Conservation (phyloP, 2,888 invertebrate genomes). For the Thumatha senex region DNA sequence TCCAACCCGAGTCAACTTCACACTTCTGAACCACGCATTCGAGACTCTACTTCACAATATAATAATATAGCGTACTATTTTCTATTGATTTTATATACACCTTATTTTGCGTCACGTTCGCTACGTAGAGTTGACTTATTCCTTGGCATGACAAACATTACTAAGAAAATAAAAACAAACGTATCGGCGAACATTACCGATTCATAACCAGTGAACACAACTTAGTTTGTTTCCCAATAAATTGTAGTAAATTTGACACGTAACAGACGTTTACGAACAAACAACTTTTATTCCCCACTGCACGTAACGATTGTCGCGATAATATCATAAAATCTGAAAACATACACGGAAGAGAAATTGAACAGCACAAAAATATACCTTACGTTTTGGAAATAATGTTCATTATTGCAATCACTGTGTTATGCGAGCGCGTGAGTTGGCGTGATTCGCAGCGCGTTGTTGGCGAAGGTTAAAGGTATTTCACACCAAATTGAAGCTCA, state of each 20-base stretch:
- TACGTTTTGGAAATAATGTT: background rate
- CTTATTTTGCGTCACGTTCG: background rate
- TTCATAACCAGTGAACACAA: conserved; percentile 16
- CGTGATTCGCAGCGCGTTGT: conserved; percentile 14
- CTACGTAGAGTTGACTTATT: background rate
- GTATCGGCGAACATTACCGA: conserved; percentile 14
- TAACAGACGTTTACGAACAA: conserved; percentile 40
- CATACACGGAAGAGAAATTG: conserved; percentile 11
- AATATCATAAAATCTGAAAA: conserved; percentile 34
- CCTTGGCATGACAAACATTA: background rate
- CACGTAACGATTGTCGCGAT: conserved; percentile 39
- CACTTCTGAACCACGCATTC: no score
- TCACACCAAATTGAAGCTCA: conserved; percentile 30
- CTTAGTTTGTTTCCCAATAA: conserved; percentile 33
- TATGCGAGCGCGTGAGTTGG: conserved; percentile 2
- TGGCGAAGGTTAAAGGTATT: conserved; percentile 35
- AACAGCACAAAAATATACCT: conserved; percentile 7
- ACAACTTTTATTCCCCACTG: conserved; percentile 42
- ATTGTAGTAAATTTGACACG: conserved; percentile 38
- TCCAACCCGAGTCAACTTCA: no score
- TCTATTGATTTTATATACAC: background rate
- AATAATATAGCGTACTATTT: no score
- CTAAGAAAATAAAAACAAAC: conserved; percentile 8
- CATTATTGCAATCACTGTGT: background rate
- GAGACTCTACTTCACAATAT: no score